Evolutionary conservation across 2,888 invertebrate species (phyloP), one percentile per base, ranked within the genome.

Genomic region (Drosophila setosimentum): DNA sequence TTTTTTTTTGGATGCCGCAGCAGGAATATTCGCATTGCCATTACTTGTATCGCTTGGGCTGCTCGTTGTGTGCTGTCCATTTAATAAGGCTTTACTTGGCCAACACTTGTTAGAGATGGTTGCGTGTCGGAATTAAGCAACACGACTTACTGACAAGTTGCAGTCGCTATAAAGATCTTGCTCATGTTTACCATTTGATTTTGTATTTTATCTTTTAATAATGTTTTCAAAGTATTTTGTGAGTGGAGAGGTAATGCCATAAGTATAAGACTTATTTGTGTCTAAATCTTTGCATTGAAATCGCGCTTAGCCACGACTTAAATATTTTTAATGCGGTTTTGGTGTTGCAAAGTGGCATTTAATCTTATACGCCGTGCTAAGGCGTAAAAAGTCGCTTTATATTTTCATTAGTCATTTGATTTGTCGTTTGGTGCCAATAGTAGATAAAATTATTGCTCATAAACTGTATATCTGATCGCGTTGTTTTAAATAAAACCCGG

Each of bases 61-160:
- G 59, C 61, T 50, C 27, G 30, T 58, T 49, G 53, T 57, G 58
- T 69, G 62, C 57, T 70, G 68, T 57, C 72, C 73, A 82, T 83
- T 88, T 88, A 85, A 88, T 87, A 89, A 80, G 81, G 77, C 88
- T 80, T 85, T 73, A 58, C 75, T 75, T 68, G 57, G 21, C 53
- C 42, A 27, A 7, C 48, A 30, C 24, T 35, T 50, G 42, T 21
- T 64, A 62, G 65, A 24, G 68, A 68, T 57, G 69, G 68, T 11
- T 30, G 29, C 40, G 57, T 68, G 57, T 68, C 40, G 16, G 16
- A 40, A 55, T 48, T 57, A 57, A 24, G 10, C 7, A n/a, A 21
- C 49, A 50, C 40, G 40, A n/a, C 64, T 4, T 24, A 49, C 13
- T 8, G 24, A 30, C 45, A 45, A 48, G 45, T 68, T 53, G 16